Evolutionary conservation across 2,888 invertebrate species (phyloP).

Genomic region (Cataglyphis cursor): DNA sequence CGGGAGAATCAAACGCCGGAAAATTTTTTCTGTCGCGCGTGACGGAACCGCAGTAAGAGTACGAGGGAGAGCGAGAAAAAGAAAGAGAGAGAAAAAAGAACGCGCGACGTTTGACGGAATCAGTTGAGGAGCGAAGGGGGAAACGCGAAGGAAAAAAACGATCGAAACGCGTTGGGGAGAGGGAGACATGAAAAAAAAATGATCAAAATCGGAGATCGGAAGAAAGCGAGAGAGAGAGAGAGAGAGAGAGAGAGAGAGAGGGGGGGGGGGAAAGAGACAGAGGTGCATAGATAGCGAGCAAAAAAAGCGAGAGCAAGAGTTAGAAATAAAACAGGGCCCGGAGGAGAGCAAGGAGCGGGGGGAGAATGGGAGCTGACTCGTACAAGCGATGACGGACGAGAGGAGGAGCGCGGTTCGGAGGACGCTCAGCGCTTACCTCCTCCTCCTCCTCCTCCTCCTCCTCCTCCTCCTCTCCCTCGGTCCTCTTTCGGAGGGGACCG

Average conservation of each 20-base stretch:
- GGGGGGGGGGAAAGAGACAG: neutral
- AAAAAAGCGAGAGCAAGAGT: slow-evolving; percentile 4
- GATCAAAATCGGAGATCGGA: no score
- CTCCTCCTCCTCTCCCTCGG: slow-evolving; percentile 80
- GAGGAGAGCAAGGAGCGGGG: slow-evolving; percentile 28
- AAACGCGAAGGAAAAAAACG: slow-evolving; percentile 3
- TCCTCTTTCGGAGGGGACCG: slow-evolving; percentile 84
- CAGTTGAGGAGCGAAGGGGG: slow-evolving; percentile 27
- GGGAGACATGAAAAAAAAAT: neutral
- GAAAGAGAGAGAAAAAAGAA: neutral
- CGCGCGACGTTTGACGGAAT: neutral
- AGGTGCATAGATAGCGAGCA: neutral
- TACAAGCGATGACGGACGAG: slow-evolving; percentile 4
- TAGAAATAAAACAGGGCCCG: slow-evolving; percentile 24
- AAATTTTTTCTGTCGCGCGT: slow-evolving; percentile 74
- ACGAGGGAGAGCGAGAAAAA: slow-evolving; percentile 23
- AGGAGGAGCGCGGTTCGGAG: slow-evolving; percentile 73
- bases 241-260: slow-evolving; percentile 14
- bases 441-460: slow-evolving; percentile 72
- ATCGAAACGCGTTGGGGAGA: slow-evolving; percentile 21
- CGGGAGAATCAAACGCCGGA: slow-evolving; percentile 73
- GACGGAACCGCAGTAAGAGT: slow-evolving; percentile 55
- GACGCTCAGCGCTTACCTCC: slow-evolving; percentile 87
- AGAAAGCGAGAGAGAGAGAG: slow-evolving; percentile 30
- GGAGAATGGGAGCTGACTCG: slow-evolving; percentile 3